Conservation (phyloP, 2,113 vertebrate genomes). For the Limnothrissa miodon region DNA sequence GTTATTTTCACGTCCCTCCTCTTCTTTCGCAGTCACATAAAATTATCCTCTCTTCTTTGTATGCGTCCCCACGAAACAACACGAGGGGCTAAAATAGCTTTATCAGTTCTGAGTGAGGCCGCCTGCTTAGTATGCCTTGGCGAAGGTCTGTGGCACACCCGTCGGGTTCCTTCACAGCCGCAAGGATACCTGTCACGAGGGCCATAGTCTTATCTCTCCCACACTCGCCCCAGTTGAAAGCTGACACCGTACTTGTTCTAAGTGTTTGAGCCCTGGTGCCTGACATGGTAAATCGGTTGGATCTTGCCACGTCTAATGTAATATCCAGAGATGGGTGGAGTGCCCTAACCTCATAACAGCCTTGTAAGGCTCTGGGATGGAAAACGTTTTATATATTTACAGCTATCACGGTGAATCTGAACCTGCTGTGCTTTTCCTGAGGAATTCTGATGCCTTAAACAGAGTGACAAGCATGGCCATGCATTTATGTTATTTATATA, state of each 20-base stretch:
- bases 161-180: background rate
- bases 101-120: background rate
- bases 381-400: slow-evolving; percentile 39
- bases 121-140: background rate
- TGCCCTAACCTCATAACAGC: slow-evolving; percentile 35
- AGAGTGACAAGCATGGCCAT: background rate
- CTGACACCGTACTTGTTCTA: slow-evolving; percentile 31
- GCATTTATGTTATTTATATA: background rate
- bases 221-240: slow-evolving; percentile 7
- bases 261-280: slow-evolving; percentile 39
- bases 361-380: slow-evolving; percentile 11
- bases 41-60: background rate
- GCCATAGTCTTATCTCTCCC: slow-evolving; percentile 17
- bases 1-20: background rate
- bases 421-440: background rate
- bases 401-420: slow-evolving; percentile 21
- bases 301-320: slow-evolving; percentile 34
- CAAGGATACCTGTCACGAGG: slow-evolving; percentile 3
- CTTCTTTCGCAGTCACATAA: background rate
- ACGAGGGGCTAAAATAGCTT: background rate
- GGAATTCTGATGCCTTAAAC: background rate
- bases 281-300: slow-evolving; percentile 46
- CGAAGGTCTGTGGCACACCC: background rate
- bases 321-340: slow-evolving; percentile 41
- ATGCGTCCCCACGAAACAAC: background rate